Conservation (phyloP, 2,113 vertebrate genomes). For the Parotia lawesii region DNA sequence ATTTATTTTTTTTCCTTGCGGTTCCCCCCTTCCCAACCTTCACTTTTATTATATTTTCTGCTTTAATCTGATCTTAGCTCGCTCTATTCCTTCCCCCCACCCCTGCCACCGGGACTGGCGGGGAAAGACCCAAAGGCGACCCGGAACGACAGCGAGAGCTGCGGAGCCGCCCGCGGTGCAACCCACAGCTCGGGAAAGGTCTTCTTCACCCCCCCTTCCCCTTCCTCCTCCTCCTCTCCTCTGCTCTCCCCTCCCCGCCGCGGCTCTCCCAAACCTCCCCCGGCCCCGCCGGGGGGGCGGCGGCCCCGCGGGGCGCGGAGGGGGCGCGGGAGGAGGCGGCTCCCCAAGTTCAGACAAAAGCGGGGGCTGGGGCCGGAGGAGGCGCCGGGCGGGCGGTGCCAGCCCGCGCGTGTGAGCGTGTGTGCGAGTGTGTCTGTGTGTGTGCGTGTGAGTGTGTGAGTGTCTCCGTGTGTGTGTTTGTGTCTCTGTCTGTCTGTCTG, state of each 20-base stretch:
- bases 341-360: conserved; percentile 37
- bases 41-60: not conserved
- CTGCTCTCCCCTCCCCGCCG: not conserved
- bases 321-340: not conserved
- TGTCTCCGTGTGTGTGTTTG: too few relatives aligned
- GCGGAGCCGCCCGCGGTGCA: conserved; percentile 42
- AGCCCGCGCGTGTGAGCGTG: not conserved
- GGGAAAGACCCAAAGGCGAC: conserved; percentile 59
- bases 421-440: not conserved
- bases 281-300: not conserved
- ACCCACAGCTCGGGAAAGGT: conserved; percentile 10
- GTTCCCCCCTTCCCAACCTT: not conserved
- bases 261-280: not conserved
- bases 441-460: not conserved
- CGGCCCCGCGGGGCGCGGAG: not conserved
- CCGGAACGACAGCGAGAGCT: conserved; percentile 68
- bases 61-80: conserved; percentile 60
- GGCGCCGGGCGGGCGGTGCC: conserved; percentile 40
- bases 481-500: too few relatives aligned
- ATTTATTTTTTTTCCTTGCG: conserved; percentile 47
- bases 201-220: not conserved
- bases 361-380: conserved; percentile 10
- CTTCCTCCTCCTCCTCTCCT: not conserved
- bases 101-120: conserved; percentile 40
- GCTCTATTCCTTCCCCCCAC: conserved; percentile 47